Base-by-base conservation (phyloP, 2,888 invertebrate species). In the Sphaeridia pumilis region DNA sequence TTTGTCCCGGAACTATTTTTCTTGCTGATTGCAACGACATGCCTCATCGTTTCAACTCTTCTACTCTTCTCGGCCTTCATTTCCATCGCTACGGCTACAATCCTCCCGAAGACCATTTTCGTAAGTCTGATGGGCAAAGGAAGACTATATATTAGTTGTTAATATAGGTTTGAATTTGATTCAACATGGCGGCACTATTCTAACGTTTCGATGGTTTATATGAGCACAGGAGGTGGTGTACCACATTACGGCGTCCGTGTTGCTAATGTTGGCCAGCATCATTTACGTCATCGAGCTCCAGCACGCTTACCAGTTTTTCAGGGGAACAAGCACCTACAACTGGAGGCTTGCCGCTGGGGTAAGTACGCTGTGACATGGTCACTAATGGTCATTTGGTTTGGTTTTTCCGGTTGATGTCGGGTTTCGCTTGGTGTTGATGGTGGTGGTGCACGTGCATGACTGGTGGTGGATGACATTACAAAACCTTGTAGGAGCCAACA, bases 61-160 rank as follows among this genome's bases (percentile, higher is more conserved):
- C 69, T 88, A 38, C 70, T 88, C 36, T 67, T 81, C 3, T 78
- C 88, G 1, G 87, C 83, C 64, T n/a, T 88, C n/a, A 73, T 81
- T 27, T 87, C 88, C 1, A 74, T 87, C 46, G 80, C 86, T 17
- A 84, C 87, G 0, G 82, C 86, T n/a, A 80, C 84, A 28, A 81
- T 88, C 63, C 80, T 89, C 66, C 78, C 86, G 1, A 88, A 87
- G 73, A 87, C 84, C 1, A 75, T 82, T 59, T 82, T 80, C 66
- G 84, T 84, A 71, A 82, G 84, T 82, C 17, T 3, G 17, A n/a
- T n/a, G n/a, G n/a, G n/a, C n/a, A n/a, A n/a, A n/a, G n/a, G n/a
- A n/a, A n/a, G n/a, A n/a, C n/a, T n/a, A n/a, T 17, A 38, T 38
- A 12, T 17, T 7, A 38, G 17, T 38, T 38, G 31, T 14, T 31